phyloP scores from a whole-genome alignment of 2,797 vertebrate species.

The Megaceryle alcyon region DNA sequence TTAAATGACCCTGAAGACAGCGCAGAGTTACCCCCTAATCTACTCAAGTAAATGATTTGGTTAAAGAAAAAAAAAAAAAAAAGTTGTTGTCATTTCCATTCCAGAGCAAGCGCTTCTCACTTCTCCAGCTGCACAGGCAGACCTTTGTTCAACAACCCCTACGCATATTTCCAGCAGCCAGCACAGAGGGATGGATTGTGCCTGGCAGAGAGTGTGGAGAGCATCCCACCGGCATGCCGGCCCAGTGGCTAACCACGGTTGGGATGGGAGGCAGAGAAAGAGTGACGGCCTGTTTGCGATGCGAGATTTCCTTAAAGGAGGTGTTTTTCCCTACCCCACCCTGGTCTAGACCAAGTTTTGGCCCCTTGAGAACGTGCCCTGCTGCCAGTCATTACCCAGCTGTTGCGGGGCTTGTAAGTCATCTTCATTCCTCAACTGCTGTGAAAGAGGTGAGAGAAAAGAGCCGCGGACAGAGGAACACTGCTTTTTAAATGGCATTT shows the following conservation, averaged over 20 bases:
- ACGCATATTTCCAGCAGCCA: fast-evolving
- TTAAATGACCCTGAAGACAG: background rate
- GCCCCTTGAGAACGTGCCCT: fast-evolving
- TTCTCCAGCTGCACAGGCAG: background rate
- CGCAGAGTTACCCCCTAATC: background rate
- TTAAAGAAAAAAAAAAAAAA: background rate
- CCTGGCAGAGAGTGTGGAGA: background rate
- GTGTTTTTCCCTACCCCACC: background rate
- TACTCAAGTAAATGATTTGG: background rate
- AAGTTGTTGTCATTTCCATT: background rate
- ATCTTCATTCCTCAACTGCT: background rate
- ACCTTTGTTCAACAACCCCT: background rate
- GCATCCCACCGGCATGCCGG: fast-evolving
- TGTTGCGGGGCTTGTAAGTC: background rate
- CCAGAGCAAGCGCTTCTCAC: fast-evolving
- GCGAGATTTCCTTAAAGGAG: background rate
- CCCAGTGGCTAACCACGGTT: fast-evolving
- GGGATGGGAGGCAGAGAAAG: background rate
- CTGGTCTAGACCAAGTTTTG: background rate
- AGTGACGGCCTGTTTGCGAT: background rate
- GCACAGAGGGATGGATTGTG: background rate
- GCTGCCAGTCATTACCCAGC: background rate
- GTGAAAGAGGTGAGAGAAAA: background rate
- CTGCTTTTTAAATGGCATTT: conserved; percentile 1
- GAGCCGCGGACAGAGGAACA: fast-evolving